Evolutionary conservation across 2,113 vertebrate species (phyloP).

Genomic region (Phyllostomus discolor): DNA sequence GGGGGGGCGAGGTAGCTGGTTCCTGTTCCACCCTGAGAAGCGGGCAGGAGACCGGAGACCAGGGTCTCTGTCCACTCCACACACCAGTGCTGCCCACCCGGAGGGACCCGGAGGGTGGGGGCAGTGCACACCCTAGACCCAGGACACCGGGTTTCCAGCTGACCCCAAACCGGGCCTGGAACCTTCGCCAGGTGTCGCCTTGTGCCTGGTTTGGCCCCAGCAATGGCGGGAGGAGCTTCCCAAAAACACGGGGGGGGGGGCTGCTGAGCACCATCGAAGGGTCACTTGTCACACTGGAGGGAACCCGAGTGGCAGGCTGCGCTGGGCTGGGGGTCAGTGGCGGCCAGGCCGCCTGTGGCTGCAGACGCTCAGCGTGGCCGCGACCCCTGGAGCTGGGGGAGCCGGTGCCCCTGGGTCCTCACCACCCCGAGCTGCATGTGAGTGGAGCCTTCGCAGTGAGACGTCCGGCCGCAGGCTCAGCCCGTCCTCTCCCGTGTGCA

Average conservation of each 20-base stretch:
- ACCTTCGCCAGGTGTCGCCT: rapidly evolving
- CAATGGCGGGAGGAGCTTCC: rapidly evolving
- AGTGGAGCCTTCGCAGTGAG: rapidly evolving
- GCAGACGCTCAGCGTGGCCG: rapidly evolving
- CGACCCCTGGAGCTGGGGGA: background rate
- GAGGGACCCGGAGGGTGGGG: background rate
- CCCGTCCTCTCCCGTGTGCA: too few species aligned
- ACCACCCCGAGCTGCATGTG: rapidly evolving
- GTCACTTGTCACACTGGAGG: rapidly evolving
- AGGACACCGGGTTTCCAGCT: rapidly evolving
- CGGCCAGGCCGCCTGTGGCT: rapidly evolving
- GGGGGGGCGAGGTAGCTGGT: background rate
- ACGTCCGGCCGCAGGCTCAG: background rate
- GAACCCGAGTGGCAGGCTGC: rapidly evolving
- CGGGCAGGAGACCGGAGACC: background rate
- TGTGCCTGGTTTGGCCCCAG: rapidly evolving
- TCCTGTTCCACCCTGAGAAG: background rate
- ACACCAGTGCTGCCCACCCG: rapidly evolving
- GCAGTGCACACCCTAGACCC: rapidly evolving
- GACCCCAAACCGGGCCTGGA: background rate
- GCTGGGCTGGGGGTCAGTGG: background rate
- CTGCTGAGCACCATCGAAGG: rapidly evolving
- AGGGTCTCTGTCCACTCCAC: background rate
- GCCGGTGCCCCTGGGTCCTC: rapidly evolving
- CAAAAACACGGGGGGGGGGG: background rate